Percentiles rank a stretch among this genome's conserved stretches.
Conservation (phyloP, 2,113 vertebrate genomes). For the Xiphophorus maculatus region DNA sequence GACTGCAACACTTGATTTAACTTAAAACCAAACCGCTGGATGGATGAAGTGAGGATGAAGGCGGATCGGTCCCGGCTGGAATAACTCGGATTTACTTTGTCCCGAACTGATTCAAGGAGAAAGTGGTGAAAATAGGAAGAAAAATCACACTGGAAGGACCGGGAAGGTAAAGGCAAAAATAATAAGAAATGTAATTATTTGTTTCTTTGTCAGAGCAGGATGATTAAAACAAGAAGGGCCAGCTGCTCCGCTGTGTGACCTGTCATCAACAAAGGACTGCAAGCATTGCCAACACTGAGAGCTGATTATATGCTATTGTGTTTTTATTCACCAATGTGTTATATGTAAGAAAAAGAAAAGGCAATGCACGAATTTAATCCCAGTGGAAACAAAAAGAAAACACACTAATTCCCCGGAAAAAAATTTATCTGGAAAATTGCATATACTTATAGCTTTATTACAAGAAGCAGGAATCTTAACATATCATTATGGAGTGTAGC, state of each 20-base stretch:
- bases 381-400: constrained; percentile 23
- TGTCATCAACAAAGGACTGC: constrained; percentile 69
- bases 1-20: constrained; percentile 20
- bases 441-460: background rate
- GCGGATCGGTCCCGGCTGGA: constrained; percentile 53
- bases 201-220: constrained; percentile 46
- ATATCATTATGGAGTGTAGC: background rate
- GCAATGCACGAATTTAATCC: constrained; percentile 24
- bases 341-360: background rate
- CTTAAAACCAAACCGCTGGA: constrained; percentile 53
- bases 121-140: background rate
- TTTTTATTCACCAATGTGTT: background rate
- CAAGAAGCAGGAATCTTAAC: background rate
- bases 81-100: constrained; percentile 49
- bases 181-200: background rate
- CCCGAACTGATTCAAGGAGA: constrained; percentile 21
- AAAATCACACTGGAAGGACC: constrained; percentile 13
- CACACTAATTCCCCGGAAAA: background rate
- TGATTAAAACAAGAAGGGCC: constrained; percentile 61
- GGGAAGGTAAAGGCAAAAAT: constrained; percentile 54
- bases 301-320: background rate
- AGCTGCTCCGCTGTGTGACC: constrained; percentile 59
- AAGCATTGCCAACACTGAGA: constrained; percentile 7
- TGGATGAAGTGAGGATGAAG: constrained; percentile 63
- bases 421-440: background rate